Base-by-base conservation (phyloP, 2,797 vertebrate genomes). In the Eulemur albifrons region DNA sequence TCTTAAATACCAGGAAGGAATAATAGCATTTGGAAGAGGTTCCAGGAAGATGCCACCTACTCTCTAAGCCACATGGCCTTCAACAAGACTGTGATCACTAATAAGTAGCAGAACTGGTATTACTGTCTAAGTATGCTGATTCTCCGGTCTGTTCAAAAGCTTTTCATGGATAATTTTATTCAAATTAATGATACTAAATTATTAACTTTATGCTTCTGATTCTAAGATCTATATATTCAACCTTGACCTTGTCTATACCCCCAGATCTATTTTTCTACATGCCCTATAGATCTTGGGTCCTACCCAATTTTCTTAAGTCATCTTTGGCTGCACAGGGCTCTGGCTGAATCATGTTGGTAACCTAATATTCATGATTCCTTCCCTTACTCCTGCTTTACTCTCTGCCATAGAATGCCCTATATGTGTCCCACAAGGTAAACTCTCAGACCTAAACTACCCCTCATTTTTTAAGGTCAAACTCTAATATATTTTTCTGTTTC, bases 101-200 rank as follows among this genome's bases (percentile, higher is more conserved):
- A 48, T 76, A 85, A 45, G 12, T 57, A 38, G 38, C 30, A 86
- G 27, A 92, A 1, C 4, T 54, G 15, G 13, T n/a, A 82, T 59
- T 61, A 72, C 12, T 30, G 17, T 82, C 27, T 87, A 80, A 35
- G 38, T 13, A 83, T 84, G 43, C 23, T 38, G 21, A 65, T 76
- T 95, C 14, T 32, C 9, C 40, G n/a, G 3, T 7, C 11, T 72
- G 2, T 88, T 72, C n/a, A 52, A 90, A 67, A 90, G 14, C 17
- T 81, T 88, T 91, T 57, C 11, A n/a, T n/a, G 15, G 4, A 3
- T 61, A 67, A 40, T 95, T 95, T 95, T 72, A 93, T 87, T 27
- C 43, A 90, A 11, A 23, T 61, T 20, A 65, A 4, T 77, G 52
- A 86, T 77, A 12, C 10, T 75, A 63, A 63, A 43, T 20, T 48